Conservation (phyloP, 2,888 invertebrate genomes). For the Drosophila mimica region DNA sequence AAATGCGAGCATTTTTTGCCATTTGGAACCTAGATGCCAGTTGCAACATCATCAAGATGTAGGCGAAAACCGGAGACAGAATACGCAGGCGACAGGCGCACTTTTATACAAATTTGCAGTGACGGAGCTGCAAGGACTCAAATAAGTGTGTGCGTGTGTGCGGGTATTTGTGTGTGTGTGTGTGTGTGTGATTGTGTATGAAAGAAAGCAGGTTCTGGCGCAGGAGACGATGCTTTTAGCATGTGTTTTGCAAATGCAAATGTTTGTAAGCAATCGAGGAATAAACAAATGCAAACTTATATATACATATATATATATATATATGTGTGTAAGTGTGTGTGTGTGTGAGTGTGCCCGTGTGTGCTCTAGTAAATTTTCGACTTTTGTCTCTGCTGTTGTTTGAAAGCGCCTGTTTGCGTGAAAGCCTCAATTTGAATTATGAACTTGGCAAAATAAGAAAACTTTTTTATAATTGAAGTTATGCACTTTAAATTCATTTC, state of each 20-base stretch:
- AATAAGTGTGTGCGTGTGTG: slow-evolving; percentile 12
- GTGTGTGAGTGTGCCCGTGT: not conserved
- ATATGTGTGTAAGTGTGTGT: slow-evolving; percentile 20
- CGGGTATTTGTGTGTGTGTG: slow-evolving; percentile 5
- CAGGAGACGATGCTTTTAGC: slow-evolving; percentile 64
- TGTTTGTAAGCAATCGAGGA: slow-evolving; percentile 74
- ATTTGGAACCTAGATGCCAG: slow-evolving; percentile 24
- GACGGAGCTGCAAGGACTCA: slow-evolving; percentile 22
- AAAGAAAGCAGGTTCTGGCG: slow-evolving; percentile 13
- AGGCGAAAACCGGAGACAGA: not conserved
- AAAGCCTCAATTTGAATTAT: slow-evolving; percentile 68
- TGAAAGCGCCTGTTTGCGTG: slow-evolving; percentile 47
- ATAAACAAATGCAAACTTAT: slow-evolving; percentile 64
- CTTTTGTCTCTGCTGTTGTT: slow-evolving; percentile 44
- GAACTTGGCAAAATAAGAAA: slow-evolving; percentile 70
- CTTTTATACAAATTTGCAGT: slow-evolving; percentile 38
- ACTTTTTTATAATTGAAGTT: slow-evolving; percentile 76
- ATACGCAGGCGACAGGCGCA: slow-evolving; percentile 10
- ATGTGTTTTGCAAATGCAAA: slow-evolving; percentile 72
- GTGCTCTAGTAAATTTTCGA: slow-evolving; percentile 24
- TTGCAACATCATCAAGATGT: slow-evolving; percentile 17
- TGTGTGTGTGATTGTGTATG: not conserved
- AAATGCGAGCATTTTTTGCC: slow-evolving; percentile 45
- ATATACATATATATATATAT: not conserved
- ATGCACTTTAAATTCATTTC: slow-evolving; percentile 66